Evolutionary conservation across 2,888 invertebrate genomes (phyloP), one percentile per base, ranked within the genome.

Genomic region (Syritta pipiens): DNA sequence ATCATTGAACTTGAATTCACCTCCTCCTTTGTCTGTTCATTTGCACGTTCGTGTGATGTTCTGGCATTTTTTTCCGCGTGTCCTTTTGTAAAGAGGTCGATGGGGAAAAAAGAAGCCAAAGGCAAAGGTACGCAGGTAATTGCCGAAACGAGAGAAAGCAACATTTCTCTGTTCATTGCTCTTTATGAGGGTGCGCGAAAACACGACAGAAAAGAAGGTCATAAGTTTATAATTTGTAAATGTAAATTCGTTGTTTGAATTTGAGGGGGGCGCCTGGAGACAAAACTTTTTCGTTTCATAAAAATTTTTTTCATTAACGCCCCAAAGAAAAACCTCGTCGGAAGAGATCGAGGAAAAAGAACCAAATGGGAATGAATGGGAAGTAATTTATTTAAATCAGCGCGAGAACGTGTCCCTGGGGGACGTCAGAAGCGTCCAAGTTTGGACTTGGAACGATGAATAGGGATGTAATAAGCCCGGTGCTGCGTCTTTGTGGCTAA

Each of bases 1-100:
- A 17, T 40, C 57, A 57, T 68, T 60, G 59, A 42, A 42, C 49
- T 51, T 51, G 49, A 69, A 69, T 69, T 19, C 22, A 12, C 30
- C 6, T 26, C 49, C 22, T 20, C 30, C 6, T 26, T 59, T 42
- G 42, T 51, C 48, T 59, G 42, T 24, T 59, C 49, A 42, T 51
- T 60, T 17, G 30, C 49, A 42, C 30, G 42, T 37, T 17, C 30
- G 24, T 17, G 9, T 28, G 6, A 9, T 26, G 14, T 26, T 4
- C 12, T n/a, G n/a, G n/a, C n/a, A n/a, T n/a, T n/a, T n/a, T n/a
- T n/a, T n/a, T n/a, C n/a, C n/a, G n/a, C n/a, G n/a, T n/a, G n/a
- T n/a, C n/a, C n/a, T n/a, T n/a, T n/a, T n/a, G n/a, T n/a, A n/a
- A n/a, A n/a, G n/a, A n/a, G n/a, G n/a, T n/a, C n/a, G n/a, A n/a